Base-by-base conservation (phyloP, 2,797 vertebrate species). In the Hippocampus kuda region DNA sequence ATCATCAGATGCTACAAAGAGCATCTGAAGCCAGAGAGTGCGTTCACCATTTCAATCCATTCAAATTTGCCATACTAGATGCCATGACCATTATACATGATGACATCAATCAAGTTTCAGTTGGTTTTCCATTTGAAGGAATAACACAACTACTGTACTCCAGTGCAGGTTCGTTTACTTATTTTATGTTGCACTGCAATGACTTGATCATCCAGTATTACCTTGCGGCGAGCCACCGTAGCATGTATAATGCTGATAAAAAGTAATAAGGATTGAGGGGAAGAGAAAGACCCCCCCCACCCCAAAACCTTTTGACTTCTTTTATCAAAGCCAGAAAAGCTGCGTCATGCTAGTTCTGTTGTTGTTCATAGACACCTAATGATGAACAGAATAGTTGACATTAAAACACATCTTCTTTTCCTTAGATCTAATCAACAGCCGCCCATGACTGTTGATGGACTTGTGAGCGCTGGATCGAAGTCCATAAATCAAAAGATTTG, bases 381-480 rank as follows among this genome's bases (percentile, higher is more conserved):
- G 65, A 65, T 38, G 13, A 67, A 68, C 56, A 74, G 67, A 71
- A 72, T 70, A 65, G 6, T 46, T 16, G 46, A 44, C 38, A 73
- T 26, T 62, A 13, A 65, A 44, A 46, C n/a, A 16, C 12, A 7
- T n/a, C n/a, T 44, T 24, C 42, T 68, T 70, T 61, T 41, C n/a
- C 9, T 72, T 27, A 34, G 18, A 5, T 44, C 68, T 66, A 66
- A 63, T 69, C 48, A 66, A 38, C 44, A 48, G 61, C 3, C 48
- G 26, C 1, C 4, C 0, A 30, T 61, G 27, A 56, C n/a, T 63
- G 51, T 69, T 44, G 38, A 64, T 44, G n/a, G 41, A 65, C 42
- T 26, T 26, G 12, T 73, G 57, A 81, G 5, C 7, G 4, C 9
- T 42, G n/a, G 54, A 79, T 74, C 49, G 13, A 77, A 74, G 63